These are phyloP conservation scores for Rhinopomastus cyanomelas DNA, from an alignment of 2,113 vertebrate genomes.

Conservation along the genomic window DNA sequence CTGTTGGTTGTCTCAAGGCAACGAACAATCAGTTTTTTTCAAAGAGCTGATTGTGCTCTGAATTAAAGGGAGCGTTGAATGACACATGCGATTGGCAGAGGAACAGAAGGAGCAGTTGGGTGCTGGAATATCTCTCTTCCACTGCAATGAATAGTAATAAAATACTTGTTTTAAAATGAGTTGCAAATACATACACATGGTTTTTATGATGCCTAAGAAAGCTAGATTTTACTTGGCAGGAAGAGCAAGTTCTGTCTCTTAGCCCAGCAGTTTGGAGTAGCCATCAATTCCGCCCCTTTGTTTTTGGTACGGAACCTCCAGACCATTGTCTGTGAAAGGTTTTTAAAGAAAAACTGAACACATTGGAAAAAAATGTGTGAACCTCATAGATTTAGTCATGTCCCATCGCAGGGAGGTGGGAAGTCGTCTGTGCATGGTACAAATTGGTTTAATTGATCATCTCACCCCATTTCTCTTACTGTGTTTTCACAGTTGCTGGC, in stretches of 20 bases:
- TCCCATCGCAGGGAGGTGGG: background rate
- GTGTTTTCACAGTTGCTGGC: slow-evolving; percentile 84
- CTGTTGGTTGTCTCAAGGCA: background rate
- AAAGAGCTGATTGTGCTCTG: background rate
- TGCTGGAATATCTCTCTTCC: background rate
- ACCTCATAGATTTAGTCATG: background rate
- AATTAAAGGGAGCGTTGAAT: background rate
- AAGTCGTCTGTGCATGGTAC: background rate
- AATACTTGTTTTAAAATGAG: background rate
- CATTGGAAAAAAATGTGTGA: background rate
- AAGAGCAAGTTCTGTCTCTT: background rate
- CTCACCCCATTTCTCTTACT: background rate
- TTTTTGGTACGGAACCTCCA: background rate
- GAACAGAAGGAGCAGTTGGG: no score
- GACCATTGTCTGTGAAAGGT: background rate
- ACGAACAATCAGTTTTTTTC: background rate
- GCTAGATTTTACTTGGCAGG: background rate
- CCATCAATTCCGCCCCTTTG: rapidly evolving
- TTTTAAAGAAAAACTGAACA: background rate
- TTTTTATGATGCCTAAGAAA: background rate
- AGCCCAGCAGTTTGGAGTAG: background rate
- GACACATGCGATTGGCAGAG: no score
- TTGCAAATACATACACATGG: background rate
- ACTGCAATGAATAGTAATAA: background rate
- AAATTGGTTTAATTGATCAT: background rate